Percentiles rank a stretch among this genome's conserved stretches.
These are phyloP conservation scores for Candidula unifasciata DNA, from an alignment of 2,888 invertebrate species.

Conservation along the genomic window DNA sequence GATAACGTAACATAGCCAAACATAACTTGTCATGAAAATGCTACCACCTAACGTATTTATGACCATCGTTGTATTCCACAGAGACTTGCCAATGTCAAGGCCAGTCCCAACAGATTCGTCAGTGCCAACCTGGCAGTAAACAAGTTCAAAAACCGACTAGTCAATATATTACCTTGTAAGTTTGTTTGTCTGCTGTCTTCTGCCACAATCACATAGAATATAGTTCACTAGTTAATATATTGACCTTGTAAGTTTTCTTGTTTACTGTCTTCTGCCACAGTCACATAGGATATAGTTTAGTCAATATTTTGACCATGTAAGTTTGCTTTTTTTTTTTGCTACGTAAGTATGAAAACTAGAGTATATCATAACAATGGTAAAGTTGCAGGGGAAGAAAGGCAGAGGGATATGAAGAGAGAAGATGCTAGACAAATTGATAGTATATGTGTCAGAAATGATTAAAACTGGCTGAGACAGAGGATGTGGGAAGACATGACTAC, in stretches of 20 bases:
- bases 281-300: slow-evolving; percentile 82
- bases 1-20: too few relatives aligned
- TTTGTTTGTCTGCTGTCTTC: slow-evolving; percentile 79
- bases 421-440: too few relatives aligned
- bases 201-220: too few relatives aligned
- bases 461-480: too few relatives aligned
- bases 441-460: too few relatives aligned
- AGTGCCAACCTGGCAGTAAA: slow-evolving; percentile 97
- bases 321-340: too few relatives aligned
- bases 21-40: neutral
- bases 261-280: neutral
- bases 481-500: too few relatives aligned
- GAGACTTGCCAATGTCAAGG: slow-evolving; percentile 94
- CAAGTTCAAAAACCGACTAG: slow-evolving; percentile 98
- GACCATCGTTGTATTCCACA: slow-evolving; percentile 64
- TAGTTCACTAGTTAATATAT: slow-evolving; percentile 95
- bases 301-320: slow-evolving; percentile 95
- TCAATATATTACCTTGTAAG: slow-evolving; percentile 94
- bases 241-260: slow-evolving; percentile 90
- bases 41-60: neutral
- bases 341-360: too few relatives aligned
- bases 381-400: too few relatives aligned
- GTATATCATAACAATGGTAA: too few relatives aligned
- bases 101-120: slow-evolving; percentile 94
- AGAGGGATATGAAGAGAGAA: too few relatives aligned